These are phyloP conservation scores for Paguma larvata DNA, from an alignment of 2,797 vertebrate genomes.

Conservation along the genomic window DNA sequence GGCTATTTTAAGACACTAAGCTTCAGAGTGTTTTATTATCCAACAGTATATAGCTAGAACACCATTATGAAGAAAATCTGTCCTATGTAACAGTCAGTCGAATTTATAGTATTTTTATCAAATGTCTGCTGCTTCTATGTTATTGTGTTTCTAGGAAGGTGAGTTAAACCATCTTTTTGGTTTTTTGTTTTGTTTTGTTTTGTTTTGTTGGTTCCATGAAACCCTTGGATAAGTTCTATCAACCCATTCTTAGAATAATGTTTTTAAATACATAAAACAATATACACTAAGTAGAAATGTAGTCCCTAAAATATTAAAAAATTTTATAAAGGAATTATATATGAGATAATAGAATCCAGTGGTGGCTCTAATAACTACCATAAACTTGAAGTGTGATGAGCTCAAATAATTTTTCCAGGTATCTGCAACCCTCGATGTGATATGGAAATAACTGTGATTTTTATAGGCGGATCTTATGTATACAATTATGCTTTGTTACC, in stretches of 20 bases:
- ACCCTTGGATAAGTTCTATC: not conserved
- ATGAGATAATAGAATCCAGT: not conserved
- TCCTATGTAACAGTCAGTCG: not conserved
- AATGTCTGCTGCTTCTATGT: not conserved
- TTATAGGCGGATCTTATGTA: not conserved
- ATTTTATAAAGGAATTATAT: not conserved
- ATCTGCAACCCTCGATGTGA: not conserved
- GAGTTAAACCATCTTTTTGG: not conserved
- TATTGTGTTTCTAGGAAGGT: not conserved
- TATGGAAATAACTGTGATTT: not conserved
- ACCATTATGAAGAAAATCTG: not conserved
- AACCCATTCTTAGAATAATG: not conserved
- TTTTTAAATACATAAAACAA: conserved; percentile 27
- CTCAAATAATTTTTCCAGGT: not conserved
- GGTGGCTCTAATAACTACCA: not conserved
- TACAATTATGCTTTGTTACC: not conserved
- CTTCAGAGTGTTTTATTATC: not conserved
- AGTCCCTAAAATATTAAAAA: not conserved
- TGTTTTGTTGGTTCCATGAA: not conserved
- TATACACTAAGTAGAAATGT: not conserved
- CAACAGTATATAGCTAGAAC: not conserved
- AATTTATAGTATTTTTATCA: not conserved
- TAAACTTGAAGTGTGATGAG: not conserved
- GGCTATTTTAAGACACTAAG: not conserved
- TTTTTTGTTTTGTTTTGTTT: not conserved